A percentile compares a stretch with the other conserved stretches of the same genome.
Evolutionary conservation across 2,797 vertebrate species (phyloP).

Genomic region (Merluccius polli): DNA sequence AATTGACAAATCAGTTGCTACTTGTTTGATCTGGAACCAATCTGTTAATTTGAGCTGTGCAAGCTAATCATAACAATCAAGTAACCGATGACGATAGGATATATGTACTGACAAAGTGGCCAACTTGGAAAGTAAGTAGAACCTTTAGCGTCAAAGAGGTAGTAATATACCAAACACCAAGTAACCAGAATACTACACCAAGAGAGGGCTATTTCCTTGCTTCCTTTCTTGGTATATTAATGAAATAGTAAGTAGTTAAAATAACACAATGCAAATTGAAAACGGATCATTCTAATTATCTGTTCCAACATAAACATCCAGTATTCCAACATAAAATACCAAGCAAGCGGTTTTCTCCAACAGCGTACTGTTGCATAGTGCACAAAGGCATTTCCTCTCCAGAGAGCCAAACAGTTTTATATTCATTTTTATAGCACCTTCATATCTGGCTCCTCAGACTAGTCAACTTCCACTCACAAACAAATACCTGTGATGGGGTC

Average conservation of each 20-base stretch:
- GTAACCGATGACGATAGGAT: not conserved
- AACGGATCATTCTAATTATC: not conserved
- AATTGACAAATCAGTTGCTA: constrained; percentile 55
- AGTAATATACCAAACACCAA: too few relatives aligned
- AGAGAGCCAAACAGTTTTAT: not conserved
- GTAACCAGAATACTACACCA: not conserved
- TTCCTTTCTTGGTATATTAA: too few relatives aligned
- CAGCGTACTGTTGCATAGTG: not conserved
- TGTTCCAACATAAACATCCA: not conserved
- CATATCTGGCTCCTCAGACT: not conserved
- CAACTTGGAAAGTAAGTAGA: not conserved
- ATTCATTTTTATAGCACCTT: not conserved
- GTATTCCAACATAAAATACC: not conserved
- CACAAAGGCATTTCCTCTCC: not conserved
- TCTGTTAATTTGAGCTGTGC: constrained; percentile 16
- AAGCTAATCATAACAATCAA: constrained; percentile 6
- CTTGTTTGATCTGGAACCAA: constrained; percentile 35
- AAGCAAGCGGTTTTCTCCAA: not conserved
- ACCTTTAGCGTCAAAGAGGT: not conserved
- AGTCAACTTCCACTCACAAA: constrained; percentile 21
- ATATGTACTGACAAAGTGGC: constrained; percentile 24
- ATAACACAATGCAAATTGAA: too few relatives aligned
- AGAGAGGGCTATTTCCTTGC: too few relatives aligned
- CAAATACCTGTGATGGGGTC: constrained; percentile 1
- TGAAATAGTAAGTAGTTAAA: too few relatives aligned